phyloP scores from a whole-genome alignment of 2,888 invertebrate genomes.

The Lutraria lutraria region DNA sequence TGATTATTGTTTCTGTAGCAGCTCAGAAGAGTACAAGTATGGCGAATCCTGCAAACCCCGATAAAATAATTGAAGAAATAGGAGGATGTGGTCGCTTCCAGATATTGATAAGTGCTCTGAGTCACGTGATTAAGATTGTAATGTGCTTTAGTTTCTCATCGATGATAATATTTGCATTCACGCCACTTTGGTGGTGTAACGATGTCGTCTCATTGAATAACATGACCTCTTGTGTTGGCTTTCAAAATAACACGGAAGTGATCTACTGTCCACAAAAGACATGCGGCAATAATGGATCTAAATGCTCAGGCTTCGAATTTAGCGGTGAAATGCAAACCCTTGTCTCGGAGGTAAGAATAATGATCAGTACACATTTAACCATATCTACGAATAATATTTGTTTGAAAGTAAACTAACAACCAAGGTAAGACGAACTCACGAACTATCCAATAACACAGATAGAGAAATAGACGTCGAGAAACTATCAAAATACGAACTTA shows the following conservation, averaged over 20 bases:
- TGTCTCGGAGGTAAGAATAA: constrained; percentile 40
- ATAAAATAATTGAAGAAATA: constrained; percentile 43
- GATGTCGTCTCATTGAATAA: constrained; percentile 27
- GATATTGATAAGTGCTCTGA: constrained; percentile 27
- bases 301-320: constrained; percentile 47
- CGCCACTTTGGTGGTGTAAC: constrained; percentile 49
- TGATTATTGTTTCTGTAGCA: too few relatives aligned
- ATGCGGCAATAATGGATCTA: constrained; percentile 39
- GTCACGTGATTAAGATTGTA: constrained; percentile 45
- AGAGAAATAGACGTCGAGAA: background rate
- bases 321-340: constrained; percentile 28
- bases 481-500: background rate
- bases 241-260: background rate
- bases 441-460: background rate
- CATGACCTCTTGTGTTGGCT: constrained; percentile 18
- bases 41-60: constrained; percentile 31
- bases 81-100: constrained; percentile 59
- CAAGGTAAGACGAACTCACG: background rate
- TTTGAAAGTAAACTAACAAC: background rate
- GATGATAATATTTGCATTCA: constrained; percentile 16
- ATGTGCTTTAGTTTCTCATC: constrained; percentile 28
- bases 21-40: background rate
- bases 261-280: constrained; percentile 11
- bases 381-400: background rate
- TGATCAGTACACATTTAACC: background rate